These are phyloP conservation scores for Gasterosteus aculeatus DNA, from an alignment of 2,113 vertebrate species.

Conservation along the genomic window DNA sequence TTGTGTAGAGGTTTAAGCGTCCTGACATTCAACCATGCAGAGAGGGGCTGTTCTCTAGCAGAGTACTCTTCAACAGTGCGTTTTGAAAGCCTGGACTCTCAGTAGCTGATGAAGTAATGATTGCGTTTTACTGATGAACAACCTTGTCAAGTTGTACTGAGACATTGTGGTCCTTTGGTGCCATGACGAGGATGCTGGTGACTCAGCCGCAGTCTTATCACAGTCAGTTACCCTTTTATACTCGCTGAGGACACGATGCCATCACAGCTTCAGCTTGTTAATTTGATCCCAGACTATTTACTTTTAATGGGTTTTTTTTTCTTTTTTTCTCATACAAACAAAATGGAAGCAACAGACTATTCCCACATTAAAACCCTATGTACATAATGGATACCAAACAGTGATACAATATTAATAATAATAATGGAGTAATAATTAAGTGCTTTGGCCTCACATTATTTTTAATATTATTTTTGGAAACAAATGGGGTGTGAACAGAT, in stretches of 20 bases:
- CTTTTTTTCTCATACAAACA: neutral
- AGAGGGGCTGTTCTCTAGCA: slow-evolving; percentile 24
- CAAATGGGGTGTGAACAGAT: slow-evolving; percentile 41
- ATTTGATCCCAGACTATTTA: slow-evolving; percentile 12
- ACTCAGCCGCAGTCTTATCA: slow-evolving; percentile 9
- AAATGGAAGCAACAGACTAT: neutral
- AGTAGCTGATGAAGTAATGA: slow-evolving; percentile 35
- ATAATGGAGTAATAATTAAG: slow-evolving; percentile 35
- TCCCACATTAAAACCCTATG: slow-evolving; percentile 1
- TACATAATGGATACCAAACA: slow-evolving; percentile 28
- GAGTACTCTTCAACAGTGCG: slow-evolving; percentile 35
- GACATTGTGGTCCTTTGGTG: slow-evolving; percentile 34
- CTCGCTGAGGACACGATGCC: neutral
- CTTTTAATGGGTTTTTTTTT: neutral
- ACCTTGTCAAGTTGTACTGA: slow-evolving; percentile 33
- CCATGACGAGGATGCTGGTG: slow-evolving; percentile 7
- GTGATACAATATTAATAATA: slow-evolving; percentile 22
- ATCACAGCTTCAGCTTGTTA: slow-evolving; percentile 31
- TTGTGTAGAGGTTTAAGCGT: slow-evolving; percentile 34
- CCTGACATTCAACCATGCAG: slow-evolving; percentile 45
- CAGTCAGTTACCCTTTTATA: slow-evolving; percentile 10
- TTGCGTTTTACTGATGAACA: slow-evolving; percentile 38
- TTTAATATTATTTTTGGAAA: slow-evolving; percentile 17
- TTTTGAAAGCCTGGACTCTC: slow-evolving; percentile 46
- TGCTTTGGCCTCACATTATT: slow-evolving; percentile 36